Conservation (phyloP, 2,797 vertebrate genomes). For the Falco cherrug region DNA sequence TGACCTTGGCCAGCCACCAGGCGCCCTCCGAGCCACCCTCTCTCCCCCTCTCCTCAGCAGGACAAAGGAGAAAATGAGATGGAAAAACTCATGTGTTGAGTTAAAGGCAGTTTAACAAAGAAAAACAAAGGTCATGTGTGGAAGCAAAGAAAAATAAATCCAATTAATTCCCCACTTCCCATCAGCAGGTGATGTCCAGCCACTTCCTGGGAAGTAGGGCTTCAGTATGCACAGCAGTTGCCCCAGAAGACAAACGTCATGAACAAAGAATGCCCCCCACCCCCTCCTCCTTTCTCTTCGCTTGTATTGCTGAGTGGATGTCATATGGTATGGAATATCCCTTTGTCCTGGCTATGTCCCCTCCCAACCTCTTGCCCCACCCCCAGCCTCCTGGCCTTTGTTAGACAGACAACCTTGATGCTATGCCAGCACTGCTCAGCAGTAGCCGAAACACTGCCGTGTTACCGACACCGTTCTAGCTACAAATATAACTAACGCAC, state of each 20-base stretch:
- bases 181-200: neutral
- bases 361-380: too few species aligned
- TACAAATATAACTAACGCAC: too few species aligned
- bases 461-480: neutral
- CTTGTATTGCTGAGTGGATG: neutral
- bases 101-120: neutral
- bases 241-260: neutral
- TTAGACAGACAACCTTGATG: too few species aligned
- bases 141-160: neutral
- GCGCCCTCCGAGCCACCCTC: neutral
- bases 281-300: neutral
- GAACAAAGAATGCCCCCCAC: neutral
- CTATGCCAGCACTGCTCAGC: too few species aligned
- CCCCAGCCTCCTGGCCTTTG: too few species aligned
- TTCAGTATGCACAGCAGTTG: accelerated
- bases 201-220: neutral
- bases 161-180: neutral
- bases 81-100: neutral
- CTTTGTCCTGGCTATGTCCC: neutral
- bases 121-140: neutral
- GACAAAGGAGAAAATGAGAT: neutral
- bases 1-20: neutral
- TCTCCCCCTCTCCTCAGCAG: neutral
- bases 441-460: neutral
- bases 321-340: neutral